These are phyloP conservation scores for Platysteira castanea DNA, from an alignment of 2,113 vertebrate genomes.

Conservation along the genomic window DNA sequence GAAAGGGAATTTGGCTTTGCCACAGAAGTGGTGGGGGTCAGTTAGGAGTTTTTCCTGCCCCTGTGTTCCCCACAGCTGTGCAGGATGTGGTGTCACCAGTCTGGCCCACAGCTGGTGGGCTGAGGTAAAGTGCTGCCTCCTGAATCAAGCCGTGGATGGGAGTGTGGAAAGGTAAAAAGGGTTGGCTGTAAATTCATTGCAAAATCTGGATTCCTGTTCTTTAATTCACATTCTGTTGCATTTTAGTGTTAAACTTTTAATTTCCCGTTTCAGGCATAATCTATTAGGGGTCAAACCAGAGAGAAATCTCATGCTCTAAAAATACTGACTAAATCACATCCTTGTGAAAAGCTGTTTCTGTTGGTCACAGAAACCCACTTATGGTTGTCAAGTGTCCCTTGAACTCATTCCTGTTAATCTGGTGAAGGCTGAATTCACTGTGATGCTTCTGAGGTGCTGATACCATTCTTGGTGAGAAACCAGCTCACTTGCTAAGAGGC, in stretches of 20 bases:
- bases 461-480: not conserved
- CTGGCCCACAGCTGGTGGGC: not conserved
- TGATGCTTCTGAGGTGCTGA: not conserved
- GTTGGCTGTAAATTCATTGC: not conserved
- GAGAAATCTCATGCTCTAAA: not conserved
- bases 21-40: not conserved
- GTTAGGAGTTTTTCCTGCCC: not conserved
- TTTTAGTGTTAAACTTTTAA: not conserved
- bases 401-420: not conserved
- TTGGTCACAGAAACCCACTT: not conserved
- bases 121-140: not conserved
- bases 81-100: not conserved
- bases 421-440: not conserved
- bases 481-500: not conserved
- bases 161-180: not conserved
- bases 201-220: not conserved
- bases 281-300: not conserved
- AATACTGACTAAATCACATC: not conserved
- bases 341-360: not conserved
- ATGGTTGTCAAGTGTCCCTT: not conserved
- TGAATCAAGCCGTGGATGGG: not conserved
- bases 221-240: not conserved
- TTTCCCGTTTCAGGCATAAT: not conserved
- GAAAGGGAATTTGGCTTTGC: not conserved
- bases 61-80: not conserved